phyloP scores from a whole-genome alignment of 2,888 invertebrate species.

The Nymphalis c-album region DNA sequence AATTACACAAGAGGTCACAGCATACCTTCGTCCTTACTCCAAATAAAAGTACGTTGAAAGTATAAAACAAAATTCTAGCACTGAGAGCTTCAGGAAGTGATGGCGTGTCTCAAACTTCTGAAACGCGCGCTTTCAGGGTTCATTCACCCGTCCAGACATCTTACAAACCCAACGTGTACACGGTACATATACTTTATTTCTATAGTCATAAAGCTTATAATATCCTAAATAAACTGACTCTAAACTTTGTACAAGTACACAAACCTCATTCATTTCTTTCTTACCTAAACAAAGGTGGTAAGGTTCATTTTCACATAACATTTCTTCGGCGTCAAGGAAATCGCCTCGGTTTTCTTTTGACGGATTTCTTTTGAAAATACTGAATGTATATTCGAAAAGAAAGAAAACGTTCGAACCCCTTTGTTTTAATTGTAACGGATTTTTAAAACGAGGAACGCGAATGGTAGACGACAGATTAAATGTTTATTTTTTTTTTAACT shows the following conservation, averaged over 20 bases:
- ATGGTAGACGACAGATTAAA: constrained; percentile 22
- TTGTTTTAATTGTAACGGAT: constrained; percentile 39
- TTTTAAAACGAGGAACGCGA: constrained; percentile 23
- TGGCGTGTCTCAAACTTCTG: constrained; percentile 71
- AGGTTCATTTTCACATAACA: constrained; percentile 34
- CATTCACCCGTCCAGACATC: constrained; percentile 64
- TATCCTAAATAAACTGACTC: constrained; percentile 28
- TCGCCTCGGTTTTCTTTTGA: constrained; percentile 54
- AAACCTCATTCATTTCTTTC: constrained; percentile 27
- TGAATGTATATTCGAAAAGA: constrained; percentile 47
- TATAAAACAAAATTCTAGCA: constrained; percentile 52
- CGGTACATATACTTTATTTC: constrained; percentile 41
- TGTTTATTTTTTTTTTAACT: not conserved
- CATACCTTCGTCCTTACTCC: constrained; percentile 20
- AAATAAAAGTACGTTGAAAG: constrained; percentile 29
- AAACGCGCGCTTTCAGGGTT: constrained; percentile 68
- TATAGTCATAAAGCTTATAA: constrained; percentile 47
- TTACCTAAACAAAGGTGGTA: constrained; percentile 29
- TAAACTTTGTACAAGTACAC: constrained; percentile 41
- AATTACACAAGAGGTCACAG: constrained; percentile 3
- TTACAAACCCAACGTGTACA: constrained; percentile 41
- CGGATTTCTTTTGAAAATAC: constrained; percentile 53
- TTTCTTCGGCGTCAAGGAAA: constrained; percentile 27
- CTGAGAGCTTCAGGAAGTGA: constrained; percentile 61
- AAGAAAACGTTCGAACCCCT: constrained; percentile 44